Evolutionary conservation across 2,113 vertebrate genomes (phyloP), one percentile per base, ranked within the genome.

Genomic region (Suncus etruscus): DNA sequence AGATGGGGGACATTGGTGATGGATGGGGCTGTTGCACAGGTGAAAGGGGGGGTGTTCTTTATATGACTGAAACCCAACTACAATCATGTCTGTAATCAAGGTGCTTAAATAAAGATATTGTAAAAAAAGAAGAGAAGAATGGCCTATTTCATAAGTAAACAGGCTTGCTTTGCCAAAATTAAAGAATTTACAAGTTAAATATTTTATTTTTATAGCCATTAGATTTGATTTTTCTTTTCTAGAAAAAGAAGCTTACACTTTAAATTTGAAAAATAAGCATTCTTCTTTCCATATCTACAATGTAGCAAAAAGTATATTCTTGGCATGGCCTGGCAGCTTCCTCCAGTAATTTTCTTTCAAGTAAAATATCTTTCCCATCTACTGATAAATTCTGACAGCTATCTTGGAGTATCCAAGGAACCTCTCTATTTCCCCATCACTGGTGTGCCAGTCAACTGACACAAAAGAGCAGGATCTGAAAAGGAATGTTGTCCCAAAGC

Each of bases 341-440:
- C 15, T 50, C 51, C 25, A 80, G 32, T 39, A 39, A 5, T 39
- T 39, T 89, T 61, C 65, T 78, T 85, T 76, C 79, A 85, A 69
- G 63, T 32, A 86, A 81, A 89, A 87, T 39, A 39, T 54, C 20
- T 92, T 65, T 79, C 90, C 82, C 32, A 22, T 91, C 77, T 63
- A 51, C 31, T 89, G 65, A 85, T 81, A 58, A 80, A 85, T 79
- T 76, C 58, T 89, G 86, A 95, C 84, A 93, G 86, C 90, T 92
- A 68, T 25, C 82, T 76, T 76, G 48, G 75, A 93, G 50, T 86
- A 48, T 84, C 87, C 32, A 81, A 95, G 76, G 73, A 92, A 83
- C 24, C 82, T 93, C 31, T 81, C 81, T 61, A 89, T 73, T 91
- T 91, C 66, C 89, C 91, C 3, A 87, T 83, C 89, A 61, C 79